Base-by-base conservation (phyloP, 2,113 vertebrate genomes). In the Potamarius usumacintae region DNA sequence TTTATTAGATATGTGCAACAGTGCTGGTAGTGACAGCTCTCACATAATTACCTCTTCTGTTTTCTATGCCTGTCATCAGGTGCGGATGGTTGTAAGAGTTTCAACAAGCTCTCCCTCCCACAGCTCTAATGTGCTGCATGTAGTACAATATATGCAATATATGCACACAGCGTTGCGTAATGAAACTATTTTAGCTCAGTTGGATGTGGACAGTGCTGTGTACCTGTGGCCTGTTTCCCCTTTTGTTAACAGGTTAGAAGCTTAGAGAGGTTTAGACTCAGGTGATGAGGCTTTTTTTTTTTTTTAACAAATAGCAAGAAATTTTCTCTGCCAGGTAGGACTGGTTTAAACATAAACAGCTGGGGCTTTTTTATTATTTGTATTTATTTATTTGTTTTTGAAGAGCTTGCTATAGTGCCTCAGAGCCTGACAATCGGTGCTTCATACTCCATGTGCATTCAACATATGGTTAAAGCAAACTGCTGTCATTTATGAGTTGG, bases 81-180 rank as follows among this genome's bases (percentile, higher is more conserved):
- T 62, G 20, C 18, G 48, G 57, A 82, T 17, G 48, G 57, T 62
- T 25, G 50, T 57, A 7, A 42, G 30, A 25, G 18, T 48, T 62
- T 62, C 34, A 62, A 62, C 58, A 60, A 82, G 57, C 79, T 82
- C 2, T 2, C 18, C 22, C 30, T 81, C 57, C 55, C 79, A 81
- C 79, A 81, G 78, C 18, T 62, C 18, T 82, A 82, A 82, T 82
- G 30, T 22, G 17, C 18, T 62, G 30, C 9, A 62, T 82, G 58
- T 42, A 42, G 57, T 62, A 82, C 30, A 48, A 62, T 58, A 62
- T 48, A 82, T 82, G 12, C 57, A 82, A 11, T 48, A 14, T 82
- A 82, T 82, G 79, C 30, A 82, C 79, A 62, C 30, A 25, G 55
- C 30, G 48, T 82, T 82, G 79, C 79, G 62, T 82, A 82, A 82